Percentiles rank a stretch among this genome's conserved stretches.
Evolutionary conservation across 2,888 invertebrate genomes (phyloP).

Genomic region (Acrocyrtus sp.): DNA sequence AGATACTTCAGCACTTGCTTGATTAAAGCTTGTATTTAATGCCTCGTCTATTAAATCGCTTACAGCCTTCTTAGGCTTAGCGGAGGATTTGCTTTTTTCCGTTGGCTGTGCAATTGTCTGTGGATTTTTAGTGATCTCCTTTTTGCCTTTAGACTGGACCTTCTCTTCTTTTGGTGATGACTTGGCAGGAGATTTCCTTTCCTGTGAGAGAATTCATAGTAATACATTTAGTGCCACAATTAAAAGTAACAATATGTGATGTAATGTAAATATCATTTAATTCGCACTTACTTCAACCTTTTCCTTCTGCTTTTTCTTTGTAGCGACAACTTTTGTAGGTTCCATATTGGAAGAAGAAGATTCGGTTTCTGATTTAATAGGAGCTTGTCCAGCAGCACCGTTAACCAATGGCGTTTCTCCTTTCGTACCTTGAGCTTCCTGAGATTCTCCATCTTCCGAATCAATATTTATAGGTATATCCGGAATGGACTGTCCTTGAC

Average conservation of each 20-base stretch:
- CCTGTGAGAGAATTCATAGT: no score
- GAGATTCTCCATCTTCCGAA: constrained; percentile 17
- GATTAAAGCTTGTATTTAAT: constrained; percentile 21
- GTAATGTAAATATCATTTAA: background rate
- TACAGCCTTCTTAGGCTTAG: constrained; percentile 15
- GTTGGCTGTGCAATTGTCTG: background rate
- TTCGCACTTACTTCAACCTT: background rate
- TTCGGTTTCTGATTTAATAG: no score
- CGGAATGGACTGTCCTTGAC: constrained; percentile 61
- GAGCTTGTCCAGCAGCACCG: background rate
- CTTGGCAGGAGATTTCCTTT: background rate
- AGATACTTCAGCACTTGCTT: background rate
- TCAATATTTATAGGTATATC: constrained; percentile 43
- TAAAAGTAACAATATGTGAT: no score
- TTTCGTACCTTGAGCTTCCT: background rate
- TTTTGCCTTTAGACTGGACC: background rate
- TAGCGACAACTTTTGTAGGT: no score
- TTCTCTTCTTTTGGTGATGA: background rate
- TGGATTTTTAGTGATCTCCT: background rate
- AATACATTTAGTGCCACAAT: no score
- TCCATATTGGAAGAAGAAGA: no score
- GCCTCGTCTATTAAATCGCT: constrained; percentile 40
- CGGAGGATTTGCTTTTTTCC: background rate
- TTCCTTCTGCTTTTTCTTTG: background rate
- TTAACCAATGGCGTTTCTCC: background rate